These are phyloP conservation scores for Dryocosmus kuriphilus DNA, from an alignment of 2,888 invertebrate species.

Conservation along the genomic window DNA sequence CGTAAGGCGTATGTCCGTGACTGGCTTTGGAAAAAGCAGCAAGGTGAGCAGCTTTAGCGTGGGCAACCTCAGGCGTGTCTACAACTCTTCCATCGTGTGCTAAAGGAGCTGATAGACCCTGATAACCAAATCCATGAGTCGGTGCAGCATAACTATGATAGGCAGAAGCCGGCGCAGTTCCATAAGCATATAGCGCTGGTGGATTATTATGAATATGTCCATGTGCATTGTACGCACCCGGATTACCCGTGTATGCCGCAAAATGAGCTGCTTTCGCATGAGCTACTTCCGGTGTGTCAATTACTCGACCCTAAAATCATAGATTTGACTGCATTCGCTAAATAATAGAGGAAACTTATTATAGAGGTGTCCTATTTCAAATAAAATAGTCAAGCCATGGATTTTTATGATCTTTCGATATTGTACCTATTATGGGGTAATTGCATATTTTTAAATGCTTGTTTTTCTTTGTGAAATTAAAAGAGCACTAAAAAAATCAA, in stretches of 20 bases:
- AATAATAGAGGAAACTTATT: no score
- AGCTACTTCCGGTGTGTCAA: slow-evolving; percentile 56
- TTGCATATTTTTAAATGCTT: no score
- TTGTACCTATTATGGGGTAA: no score
- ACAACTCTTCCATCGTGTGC: slow-evolving; percentile 64
- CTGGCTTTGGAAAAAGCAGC: slow-evolving; percentile 30
- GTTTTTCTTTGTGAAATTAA: no score
- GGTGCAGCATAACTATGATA: slow-evolving; percentile 46
- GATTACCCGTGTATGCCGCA: slow-evolving; percentile 16
- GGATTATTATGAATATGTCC: background rate
- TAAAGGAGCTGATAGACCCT: slow-evolving; percentile 68
- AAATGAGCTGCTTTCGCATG: slow-evolving; percentile 47
- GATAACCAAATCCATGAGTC: slow-evolving; percentile 56
- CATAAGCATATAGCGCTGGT: slow-evolving; percentile 24
- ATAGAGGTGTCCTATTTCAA: no score
- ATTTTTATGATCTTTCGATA: no score
- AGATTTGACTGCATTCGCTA: background rate
- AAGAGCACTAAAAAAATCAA: no score
- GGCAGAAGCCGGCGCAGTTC: slow-evolving; percentile 43
- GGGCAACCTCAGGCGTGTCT: slow-evolving; percentile 69
- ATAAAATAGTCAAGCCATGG: no score
- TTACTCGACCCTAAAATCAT: slow-evolving; percentile 45
- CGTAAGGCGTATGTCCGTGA: slow-evolving; percentile 8
- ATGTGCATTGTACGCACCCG: background rate
- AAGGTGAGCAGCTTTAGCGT: slow-evolving; percentile 67